A percentile compares a stretch with the other conserved stretches of the same genome.
These are phyloP conservation scores for Anableps anableps DNA, from an alignment of 2,797 vertebrate genomes.

Conservation along the genomic window DNA sequence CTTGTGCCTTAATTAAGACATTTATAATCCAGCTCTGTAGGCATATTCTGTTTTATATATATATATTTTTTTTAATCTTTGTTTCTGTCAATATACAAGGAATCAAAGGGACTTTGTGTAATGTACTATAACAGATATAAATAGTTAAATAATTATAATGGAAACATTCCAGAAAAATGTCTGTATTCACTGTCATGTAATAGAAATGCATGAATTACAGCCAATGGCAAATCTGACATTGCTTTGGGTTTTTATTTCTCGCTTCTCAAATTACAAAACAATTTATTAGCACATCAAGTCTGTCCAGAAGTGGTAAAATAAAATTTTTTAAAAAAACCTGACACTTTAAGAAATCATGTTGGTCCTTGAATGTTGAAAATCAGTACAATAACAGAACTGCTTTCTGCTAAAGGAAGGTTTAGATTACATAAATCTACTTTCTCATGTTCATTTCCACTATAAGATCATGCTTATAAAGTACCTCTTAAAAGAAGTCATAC, in stretches of 20 bases:
- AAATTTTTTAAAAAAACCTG: not conserved
- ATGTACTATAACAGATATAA: not conserved
- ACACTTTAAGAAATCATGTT: too few relatives aligned
- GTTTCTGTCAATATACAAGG: conserved; percentile 3
- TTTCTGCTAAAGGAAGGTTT: not conserved
- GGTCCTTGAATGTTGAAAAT: too few relatives aligned
- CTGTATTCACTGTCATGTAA: conserved; percentile 30
- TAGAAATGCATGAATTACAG: conserved; percentile 27
- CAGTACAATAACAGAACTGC: too few relatives aligned
- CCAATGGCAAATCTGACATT: conserved; percentile 17
- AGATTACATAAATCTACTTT: not conserved
- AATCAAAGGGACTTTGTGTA: conserved; percentile 35
- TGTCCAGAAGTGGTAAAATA: not conserved
- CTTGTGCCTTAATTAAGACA: conserved; percentile 60
- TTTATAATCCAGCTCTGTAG: conserved; percentile 20
- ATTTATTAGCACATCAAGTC: not conserved
- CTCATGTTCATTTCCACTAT: too few relatives aligned
- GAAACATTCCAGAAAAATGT: conserved; percentile 36
- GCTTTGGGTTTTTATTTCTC: conserved; percentile 40
- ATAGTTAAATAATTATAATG: conserved; percentile 19
- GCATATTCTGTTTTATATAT: conserved; percentile 2
- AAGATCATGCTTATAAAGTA: too few relatives aligned
- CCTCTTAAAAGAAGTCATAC: too few relatives aligned
- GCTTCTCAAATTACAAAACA: not conserved
- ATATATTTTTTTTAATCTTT: not conserved